A percentile compares a stretch with the other conserved stretches of the same genome.
phyloP scores from a whole-genome alignment of 30 jellyfish, hydroid and myxozoan genomes.

The Aurelia sp. region DNA sequence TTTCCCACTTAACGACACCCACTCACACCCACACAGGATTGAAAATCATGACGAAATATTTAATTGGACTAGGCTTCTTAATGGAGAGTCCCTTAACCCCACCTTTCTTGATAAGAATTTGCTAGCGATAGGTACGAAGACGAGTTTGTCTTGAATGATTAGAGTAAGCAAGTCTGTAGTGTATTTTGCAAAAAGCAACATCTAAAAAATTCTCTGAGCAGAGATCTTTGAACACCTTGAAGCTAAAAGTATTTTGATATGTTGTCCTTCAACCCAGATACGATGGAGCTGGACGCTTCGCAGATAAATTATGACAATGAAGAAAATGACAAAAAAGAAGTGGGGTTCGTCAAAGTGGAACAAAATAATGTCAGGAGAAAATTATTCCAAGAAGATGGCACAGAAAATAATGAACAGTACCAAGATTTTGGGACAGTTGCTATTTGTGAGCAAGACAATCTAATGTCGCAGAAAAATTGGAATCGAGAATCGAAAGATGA shows the following conservation, averaged over 20 bases:
- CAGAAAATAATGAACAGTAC: constrained; percentile 28
- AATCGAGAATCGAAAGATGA: constrained; percentile 13
- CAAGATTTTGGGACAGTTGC: constrained; percentile 33
- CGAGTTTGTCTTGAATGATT: no score
- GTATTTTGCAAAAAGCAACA: no score
- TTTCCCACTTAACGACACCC: no score
- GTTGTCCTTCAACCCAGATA: neutral
- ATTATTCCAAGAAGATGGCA: constrained; percentile 68
- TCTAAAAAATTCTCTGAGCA: neutral
- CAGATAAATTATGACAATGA: neutral
- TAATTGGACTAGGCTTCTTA: no score
- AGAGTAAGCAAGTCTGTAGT: no score
- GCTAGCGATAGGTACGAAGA: no score
- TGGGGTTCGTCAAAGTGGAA: constrained; percentile 33
- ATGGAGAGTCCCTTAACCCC: no score
- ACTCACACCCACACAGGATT: no score
- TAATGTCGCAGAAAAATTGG: constrained; percentile 21
- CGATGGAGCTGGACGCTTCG: constrained; percentile 39
- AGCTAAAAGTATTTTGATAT: neutral
- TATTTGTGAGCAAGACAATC: constrained; percentile 33
- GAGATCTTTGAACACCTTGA: neutral
- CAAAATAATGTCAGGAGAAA: constrained; percentile 62
- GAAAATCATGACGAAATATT: no score
- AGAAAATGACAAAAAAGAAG: constrained; percentile 36
- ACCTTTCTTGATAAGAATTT: no score